Evolutionary conservation across 2,888 invertebrate species (phyloP).

Genomic region (Sipunculus nudus): DNA sequence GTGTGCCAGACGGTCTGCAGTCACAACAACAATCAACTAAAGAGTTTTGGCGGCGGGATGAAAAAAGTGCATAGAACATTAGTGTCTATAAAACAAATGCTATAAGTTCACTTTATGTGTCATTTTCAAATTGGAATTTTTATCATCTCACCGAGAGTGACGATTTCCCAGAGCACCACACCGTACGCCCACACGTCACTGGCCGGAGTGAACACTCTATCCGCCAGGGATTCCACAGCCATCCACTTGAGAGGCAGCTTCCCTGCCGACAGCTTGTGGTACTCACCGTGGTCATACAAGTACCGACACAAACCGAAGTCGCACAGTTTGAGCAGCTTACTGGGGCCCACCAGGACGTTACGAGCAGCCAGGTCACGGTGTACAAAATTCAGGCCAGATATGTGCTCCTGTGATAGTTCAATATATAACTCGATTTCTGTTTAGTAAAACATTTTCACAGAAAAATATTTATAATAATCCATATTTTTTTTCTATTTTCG

Average conservation of each 20-base stretch:
- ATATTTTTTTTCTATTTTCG: no score
- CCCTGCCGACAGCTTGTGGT: conserved; percentile 73
- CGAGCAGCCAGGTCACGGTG: conserved; percentile 89
- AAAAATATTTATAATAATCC: no score
- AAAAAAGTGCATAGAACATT: no score
- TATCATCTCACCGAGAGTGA: conserved; percentile 80
- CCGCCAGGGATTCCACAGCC: conserved; percentile 67
- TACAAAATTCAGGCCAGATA: conserved; percentile 83
- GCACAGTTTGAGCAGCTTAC: conserved; percentile 78
- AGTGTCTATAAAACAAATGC: no score
- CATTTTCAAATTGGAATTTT: no score
- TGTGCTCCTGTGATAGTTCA: conserved; percentile 85
- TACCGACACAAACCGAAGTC: conserved; percentile 90
- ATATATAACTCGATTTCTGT: no score
- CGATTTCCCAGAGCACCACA: conserved; percentile 87
- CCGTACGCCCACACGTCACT: conserved; percentile 90
- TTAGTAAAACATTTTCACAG: no score
- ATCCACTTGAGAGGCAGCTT: conserved; percentile 64
- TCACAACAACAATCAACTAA: no score
- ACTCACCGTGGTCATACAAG: conserved; percentile 85
- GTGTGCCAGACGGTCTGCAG: no score
- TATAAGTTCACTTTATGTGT: no score
- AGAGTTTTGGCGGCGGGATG: no score
- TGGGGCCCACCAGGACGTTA: conserved; percentile 74
- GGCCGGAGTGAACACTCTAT: conserved; percentile 81